Percentiles rank a stretch among this genome's conserved stretches.
Evolutionary conservation across 2,113 vertebrate genomes (phyloP).

Genomic region (Scartelaos histophorus): DNA sequence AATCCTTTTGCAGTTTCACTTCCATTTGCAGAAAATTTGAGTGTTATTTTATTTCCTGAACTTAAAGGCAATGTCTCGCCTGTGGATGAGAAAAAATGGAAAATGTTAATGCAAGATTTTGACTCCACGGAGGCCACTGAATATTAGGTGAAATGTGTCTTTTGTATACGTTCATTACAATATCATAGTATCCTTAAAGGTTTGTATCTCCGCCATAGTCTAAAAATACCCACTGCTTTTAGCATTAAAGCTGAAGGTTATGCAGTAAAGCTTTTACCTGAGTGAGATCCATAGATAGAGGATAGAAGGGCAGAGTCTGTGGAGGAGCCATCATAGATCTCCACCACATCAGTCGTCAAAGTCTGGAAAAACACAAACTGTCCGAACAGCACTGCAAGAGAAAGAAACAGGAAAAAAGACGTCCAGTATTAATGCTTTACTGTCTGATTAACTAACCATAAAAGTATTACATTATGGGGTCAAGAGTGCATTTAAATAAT

Average conservation of each 20-base stretch:
- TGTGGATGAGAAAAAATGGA: constrained; percentile 69
- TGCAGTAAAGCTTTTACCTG: constrained; percentile 78
- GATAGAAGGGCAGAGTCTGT: constrained; percentile 89
- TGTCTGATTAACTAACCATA: not conserved
- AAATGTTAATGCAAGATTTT: not conserved
- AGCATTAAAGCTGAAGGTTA: not conserved
- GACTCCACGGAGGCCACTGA: not conserved
- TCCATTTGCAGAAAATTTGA: constrained; percentile 92
- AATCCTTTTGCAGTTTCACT: constrained; percentile 94
- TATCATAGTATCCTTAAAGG: not conserved
- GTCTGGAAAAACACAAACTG: constrained; percentile 99
- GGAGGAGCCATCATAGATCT: constrained; percentile 91
- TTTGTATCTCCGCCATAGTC: not conserved
- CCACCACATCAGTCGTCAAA: constrained; percentile 87
- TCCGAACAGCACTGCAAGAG: constrained; percentile 89
- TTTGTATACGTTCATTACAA: not conserved
- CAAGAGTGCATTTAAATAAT: no score
- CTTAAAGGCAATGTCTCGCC: constrained; percentile 95
- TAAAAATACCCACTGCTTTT: constrained; percentile 2
- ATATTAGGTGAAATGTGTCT: not conserved
- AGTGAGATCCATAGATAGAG: constrained; percentile 94
- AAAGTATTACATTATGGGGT: not conserved
- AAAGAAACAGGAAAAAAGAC: not conserved
- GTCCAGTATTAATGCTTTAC: not conserved
- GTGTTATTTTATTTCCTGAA: constrained; percentile 94